phyloP scores from a whole-genome alignment of 2,888 invertebrate species.

The Trissolcus japonicus region DNA sequence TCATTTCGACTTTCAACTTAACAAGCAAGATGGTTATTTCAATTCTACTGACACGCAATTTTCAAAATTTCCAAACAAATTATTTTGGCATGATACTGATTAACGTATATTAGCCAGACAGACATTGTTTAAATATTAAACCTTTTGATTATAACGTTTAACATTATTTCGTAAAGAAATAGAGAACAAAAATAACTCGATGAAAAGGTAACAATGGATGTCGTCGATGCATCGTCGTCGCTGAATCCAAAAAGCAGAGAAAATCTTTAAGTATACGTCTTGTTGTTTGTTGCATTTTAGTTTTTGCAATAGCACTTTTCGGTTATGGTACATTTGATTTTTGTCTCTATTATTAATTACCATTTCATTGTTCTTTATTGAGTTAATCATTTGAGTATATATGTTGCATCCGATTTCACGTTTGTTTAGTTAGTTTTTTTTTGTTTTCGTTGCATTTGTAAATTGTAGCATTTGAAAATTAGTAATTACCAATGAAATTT shows the following conservation, averaged over 20 bases:
- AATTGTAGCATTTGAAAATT: not conserved
- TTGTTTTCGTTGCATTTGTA: conserved; percentile 16
- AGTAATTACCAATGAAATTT: too few relatives aligned
- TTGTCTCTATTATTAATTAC: conserved; percentile 23
- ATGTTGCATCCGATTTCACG: conserved; percentile 19
- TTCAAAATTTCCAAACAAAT: too few relatives aligned
- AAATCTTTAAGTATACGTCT: conserved; percentile 35
- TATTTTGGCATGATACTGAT: too few relatives aligned
- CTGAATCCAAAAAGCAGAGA: conserved; percentile 43
- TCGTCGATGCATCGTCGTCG: conserved; percentile 51
- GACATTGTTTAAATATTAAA: not conserved
- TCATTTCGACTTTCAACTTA: too few relatives aligned
- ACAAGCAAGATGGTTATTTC: not conserved
- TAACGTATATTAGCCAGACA: conserved; percentile 39
- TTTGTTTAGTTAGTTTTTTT: conserved; percentile 24
- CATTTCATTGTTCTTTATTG: conserved; percentile 40
- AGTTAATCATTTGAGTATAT: conserved; percentile 40
- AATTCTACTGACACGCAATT: too few relatives aligned
- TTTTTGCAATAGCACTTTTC: conserved; percentile 36
- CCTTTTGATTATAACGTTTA: too few relatives aligned
- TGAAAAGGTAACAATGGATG: conserved; percentile 22
- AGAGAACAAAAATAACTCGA: conserved; percentile 5
- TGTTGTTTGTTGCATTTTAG: conserved; percentile 2
- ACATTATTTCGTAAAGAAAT: too few relatives aligned
- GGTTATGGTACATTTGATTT: conserved; percentile 45